Conservation (phyloP, 2,797 vertebrate species). For the Protonibea diacanthus region DNA sequence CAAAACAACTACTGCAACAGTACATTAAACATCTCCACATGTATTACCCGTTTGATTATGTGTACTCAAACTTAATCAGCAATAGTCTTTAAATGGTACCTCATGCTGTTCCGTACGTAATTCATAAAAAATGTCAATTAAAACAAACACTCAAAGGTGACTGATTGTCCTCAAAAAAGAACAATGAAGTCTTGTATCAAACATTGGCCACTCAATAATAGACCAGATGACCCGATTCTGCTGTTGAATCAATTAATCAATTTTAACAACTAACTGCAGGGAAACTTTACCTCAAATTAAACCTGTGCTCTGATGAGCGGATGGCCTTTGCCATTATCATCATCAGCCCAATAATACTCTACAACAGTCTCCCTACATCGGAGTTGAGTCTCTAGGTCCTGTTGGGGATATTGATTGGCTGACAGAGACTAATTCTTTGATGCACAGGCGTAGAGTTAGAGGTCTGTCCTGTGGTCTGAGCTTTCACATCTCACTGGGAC, state of each 20-base stretch:
- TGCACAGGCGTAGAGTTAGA: conserved; percentile 51
- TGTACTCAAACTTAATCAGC: background rate
- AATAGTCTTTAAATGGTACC: background rate
- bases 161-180: too few relatives aligned
- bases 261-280: background rate
- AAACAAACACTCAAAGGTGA: background rate
- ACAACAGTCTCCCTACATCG: conserved; percentile 11
- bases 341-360: conserved; percentile 39
- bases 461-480: conserved; percentile 55
- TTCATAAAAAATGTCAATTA: background rate
- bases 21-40: background rate
- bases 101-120: background rate
- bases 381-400: conserved; percentile 33
- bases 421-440: conserved; percentile 67
- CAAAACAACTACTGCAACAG: background rate
- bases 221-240: background rate
- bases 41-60: background rate
- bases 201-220: background rate
- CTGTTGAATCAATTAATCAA: background rate
- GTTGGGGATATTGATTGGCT: conserved; percentile 54
- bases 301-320: background rate
- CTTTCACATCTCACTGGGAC: conserved; percentile 77
- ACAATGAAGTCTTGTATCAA: too few relatives aligned
- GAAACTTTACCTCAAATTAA: conserved; percentile 15
- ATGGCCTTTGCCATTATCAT: conserved; percentile 55